Evolutionary conservation across 2,797 vertebrate genomes (phyloP).

Genomic region (Halcyon chelicuti): DNA sequence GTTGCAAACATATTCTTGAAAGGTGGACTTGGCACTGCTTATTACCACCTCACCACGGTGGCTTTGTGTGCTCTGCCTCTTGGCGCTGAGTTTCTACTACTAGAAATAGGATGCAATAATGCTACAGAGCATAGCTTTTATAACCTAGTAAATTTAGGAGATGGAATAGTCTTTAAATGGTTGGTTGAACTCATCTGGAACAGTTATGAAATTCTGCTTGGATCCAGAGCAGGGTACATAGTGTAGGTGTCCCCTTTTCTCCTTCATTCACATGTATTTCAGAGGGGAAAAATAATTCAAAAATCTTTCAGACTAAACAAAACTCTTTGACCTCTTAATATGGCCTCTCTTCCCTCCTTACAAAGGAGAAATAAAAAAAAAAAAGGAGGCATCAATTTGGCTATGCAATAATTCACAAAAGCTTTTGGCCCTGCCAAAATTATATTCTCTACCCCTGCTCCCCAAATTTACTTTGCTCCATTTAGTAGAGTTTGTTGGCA

Average conservation of each 20-base stretch:
- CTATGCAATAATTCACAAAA: conserved; percentile 3
- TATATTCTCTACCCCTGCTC: background rate
- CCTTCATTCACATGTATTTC: background rate
- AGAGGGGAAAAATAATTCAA: background rate
- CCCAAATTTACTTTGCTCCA: conserved; percentile 15
- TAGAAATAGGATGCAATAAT: conserved; percentile 11
- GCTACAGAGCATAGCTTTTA: background rate
- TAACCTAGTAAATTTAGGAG: conserved; percentile 7
- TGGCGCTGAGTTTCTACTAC: background rate
- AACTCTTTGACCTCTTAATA: conserved; percentile 17
- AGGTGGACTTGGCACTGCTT: background rate
- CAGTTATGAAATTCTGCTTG: background rate
- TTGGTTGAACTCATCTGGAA: conserved; percentile 26
- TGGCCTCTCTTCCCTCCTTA: background rate
- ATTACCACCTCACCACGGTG: background rate
- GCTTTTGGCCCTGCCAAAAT: background rate
- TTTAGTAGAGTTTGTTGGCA: conserved; percentile 47
- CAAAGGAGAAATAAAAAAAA: background rate
- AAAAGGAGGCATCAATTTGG: background rate
- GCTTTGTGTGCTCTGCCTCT: background rate
- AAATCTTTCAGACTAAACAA: conserved; percentile 40
- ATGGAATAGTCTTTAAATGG: conserved; percentile 25
- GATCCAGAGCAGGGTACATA: background rate
- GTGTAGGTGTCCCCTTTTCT: background rate
- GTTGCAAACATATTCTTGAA: background rate